These are phyloP conservation scores for Eptesicus fuscus DNA, from an alignment of 2,113 vertebrate genomes.

Conservation along the genomic window DNA sequence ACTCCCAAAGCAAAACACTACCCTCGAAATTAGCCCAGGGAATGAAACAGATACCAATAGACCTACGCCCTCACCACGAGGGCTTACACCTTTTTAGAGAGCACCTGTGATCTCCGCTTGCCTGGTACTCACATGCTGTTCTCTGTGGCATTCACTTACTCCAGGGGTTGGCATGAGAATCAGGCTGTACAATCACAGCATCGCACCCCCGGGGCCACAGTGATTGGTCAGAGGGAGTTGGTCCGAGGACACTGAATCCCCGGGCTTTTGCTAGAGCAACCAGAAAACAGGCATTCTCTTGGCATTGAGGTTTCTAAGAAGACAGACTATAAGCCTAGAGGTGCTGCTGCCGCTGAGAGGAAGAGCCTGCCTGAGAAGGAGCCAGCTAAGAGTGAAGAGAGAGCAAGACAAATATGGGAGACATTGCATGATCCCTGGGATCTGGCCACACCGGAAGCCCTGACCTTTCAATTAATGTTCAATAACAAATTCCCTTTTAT, in stretches of 20 bases:
- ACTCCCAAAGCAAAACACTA: not conserved
- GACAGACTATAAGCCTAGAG: not conserved
- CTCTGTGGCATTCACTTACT: not conserved
- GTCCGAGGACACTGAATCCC: not conserved
- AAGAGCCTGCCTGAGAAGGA: not conserved
- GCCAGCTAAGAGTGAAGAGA: not conserved
- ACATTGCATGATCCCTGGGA: not conserved
- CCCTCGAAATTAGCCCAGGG: not conserved
- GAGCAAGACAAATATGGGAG: not conserved
- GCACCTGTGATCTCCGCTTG: not conserved
- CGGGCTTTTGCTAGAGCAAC: not conserved
- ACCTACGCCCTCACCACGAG: not conserved
- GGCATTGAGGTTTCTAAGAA: not conserved
- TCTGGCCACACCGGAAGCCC: not conserved
- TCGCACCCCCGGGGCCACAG: not conserved
- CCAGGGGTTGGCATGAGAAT: not conserved
- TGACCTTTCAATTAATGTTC: not conserved
- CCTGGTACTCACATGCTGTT: not conserved
- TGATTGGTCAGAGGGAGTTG: not conserved
- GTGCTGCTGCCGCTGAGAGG: not conserved
- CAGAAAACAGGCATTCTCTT: not conserved
- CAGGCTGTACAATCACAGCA: not conserved
- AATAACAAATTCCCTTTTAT: not conserved
- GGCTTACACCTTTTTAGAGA: not conserved
- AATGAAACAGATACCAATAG: not conserved